These are phyloP conservation scores for Pachliopta kotzebuea DNA, from an alignment of 2,888 invertebrate species.

Conservation along the genomic window DNA sequence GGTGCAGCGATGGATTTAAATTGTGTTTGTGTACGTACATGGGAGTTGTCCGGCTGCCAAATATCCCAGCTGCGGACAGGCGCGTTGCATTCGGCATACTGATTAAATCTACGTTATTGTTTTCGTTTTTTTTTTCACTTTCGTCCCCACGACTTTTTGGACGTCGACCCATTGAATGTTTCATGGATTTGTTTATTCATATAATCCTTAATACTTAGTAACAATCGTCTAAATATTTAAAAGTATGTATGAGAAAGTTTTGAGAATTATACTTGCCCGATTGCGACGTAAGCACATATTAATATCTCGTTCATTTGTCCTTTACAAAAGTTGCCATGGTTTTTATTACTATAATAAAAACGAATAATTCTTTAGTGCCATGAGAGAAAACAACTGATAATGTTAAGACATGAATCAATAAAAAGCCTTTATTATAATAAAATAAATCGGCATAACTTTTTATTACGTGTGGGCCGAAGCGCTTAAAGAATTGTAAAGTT, in stretches of 20 bases:
- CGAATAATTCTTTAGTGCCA: slow-evolving; percentile 55
- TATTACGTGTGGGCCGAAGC: slow-evolving; percentile 20
- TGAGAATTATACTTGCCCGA: slow-evolving; percentile 59
- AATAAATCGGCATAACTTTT: slow-evolving; percentile 15
- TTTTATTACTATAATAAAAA: slow-evolving; percentile 70
- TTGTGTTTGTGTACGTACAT: slow-evolving; percentile 27
- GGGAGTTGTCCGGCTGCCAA: slow-evolving; percentile 68
- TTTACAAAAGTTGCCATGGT: slow-evolving; percentile 62
- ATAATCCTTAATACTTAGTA: slow-evolving; percentile 52
- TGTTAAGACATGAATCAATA: slow-evolving; percentile 25
- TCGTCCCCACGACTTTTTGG: slow-evolving; percentile 50
- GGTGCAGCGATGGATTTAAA: slow-evolving; percentile 41
- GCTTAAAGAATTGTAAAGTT: slow-evolving; percentile 18
- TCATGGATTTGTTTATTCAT: slow-evolving; percentile 63
- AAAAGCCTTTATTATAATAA: slow-evolving; percentile 1
- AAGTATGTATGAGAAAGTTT: slow-evolving; percentile 70
- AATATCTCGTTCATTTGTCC: slow-evolving; percentile 57
- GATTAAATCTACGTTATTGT: slow-evolving; percentile 72
- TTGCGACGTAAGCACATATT: slow-evolving; percentile 68
- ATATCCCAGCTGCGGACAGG: slow-evolving; percentile 71
- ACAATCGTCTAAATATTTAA: slow-evolving; percentile 58
- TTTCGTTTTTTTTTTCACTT: slow-evolving; percentile 69
- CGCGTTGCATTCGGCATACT: slow-evolving; percentile 67
- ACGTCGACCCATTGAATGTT: slow-evolving; percentile 72
- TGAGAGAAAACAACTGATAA: slow-evolving; percentile 31